Base-by-base conservation (phyloP, 2,797 vertebrate genomes). In the Pseudocheirus occidentalis region DNA sequence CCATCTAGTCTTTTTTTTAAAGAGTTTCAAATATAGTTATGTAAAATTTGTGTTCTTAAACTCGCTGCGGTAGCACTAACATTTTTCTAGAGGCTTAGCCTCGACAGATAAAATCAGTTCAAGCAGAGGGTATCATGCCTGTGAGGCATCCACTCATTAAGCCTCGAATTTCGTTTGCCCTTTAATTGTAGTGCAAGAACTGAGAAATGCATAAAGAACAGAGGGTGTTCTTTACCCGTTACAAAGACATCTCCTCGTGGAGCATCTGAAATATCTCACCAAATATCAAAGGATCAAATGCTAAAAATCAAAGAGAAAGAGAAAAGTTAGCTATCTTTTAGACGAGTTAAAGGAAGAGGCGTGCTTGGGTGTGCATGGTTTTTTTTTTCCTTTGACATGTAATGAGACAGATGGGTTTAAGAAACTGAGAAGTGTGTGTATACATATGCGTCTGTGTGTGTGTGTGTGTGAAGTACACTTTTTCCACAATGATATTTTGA, bases 71-170 rank as follows among this genome's bases (percentile, higher is more conserved):
- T 58, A 97, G 92, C 92, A 95, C 95, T 92, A 98, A 96, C 97
- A 97, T 95, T 97, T 98, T 94, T 95, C 93, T 95, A 46, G 0
- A 0, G 0, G 1, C 97, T 91, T 53, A 98, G 40, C 94, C 40
- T 89, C 24, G 28, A 73, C 95, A 98, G 98, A 99, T 99, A 98
- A 98, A 98, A 99, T 98, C 98, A 98, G 96, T 94, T 96, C 92
- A 96, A 97, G 96, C 90, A 96, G 93, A 89, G 90, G 58, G 52
- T 66, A 96, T 95, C 96, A 97, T 96, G 95, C 98, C 94, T 73
- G 53, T 0, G 0, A 95, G 92, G 96, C 93, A 97, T 55, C 96
- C 94, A 97, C 96, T 98, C 96, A 98, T 97, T 97, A 5, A 59
- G 97, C 94, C 95, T 96, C 96, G 97, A 98, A 97, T 95, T 96